Percentiles rank a stretch among this genome's conserved stretches.
These are phyloP conservation scores for Exaiptasia diaphana DNA, from an alignment of 64 coral and sea anemone species.

Conservation along the genomic window DNA sequence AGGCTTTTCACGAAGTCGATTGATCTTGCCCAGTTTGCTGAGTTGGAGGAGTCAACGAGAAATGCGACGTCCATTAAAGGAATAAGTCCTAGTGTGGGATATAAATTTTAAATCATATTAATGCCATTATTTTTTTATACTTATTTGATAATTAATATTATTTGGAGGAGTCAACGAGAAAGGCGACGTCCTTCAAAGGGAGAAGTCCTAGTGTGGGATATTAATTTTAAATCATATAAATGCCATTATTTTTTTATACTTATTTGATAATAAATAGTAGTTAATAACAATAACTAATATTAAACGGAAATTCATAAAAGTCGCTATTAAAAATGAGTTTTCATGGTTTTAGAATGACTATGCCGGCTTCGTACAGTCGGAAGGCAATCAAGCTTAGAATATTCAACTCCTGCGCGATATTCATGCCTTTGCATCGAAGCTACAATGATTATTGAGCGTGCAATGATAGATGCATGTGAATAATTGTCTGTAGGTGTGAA, in stretches of 20 bases:
- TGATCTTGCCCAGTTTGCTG: constrained; percentile 39
- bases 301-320: too few relatives aligned
- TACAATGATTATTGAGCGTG: too few relatives aligned
- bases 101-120: not conserved
- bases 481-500: too few relatives aligned
- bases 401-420: too few relatives aligned
- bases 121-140: not conserved
- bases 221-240: not conserved
- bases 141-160: not conserved
- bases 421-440: too few relatives aligned
- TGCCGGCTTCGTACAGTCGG: too few relatives aligned
- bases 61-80: constrained; percentile 72
- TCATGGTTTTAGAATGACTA: too few relatives aligned
- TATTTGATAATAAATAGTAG: not conserved
- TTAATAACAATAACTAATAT: not conserved
- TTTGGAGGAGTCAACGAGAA: constrained; percentile 65
- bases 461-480: too few relatives aligned
- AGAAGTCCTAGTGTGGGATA: not conserved
- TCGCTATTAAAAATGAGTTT: too few relatives aligned
- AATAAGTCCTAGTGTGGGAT: not conserved
- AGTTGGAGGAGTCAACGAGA: constrained; percentile 57
- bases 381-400: too few relatives aligned
- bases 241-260: not conserved
- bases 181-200: constrained; percentile 63
- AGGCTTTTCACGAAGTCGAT: constrained; percentile 35